phyloP scores from a whole-genome alignment of 1,140 invertebrate species.

The Chionoecetes opilio region DNA sequence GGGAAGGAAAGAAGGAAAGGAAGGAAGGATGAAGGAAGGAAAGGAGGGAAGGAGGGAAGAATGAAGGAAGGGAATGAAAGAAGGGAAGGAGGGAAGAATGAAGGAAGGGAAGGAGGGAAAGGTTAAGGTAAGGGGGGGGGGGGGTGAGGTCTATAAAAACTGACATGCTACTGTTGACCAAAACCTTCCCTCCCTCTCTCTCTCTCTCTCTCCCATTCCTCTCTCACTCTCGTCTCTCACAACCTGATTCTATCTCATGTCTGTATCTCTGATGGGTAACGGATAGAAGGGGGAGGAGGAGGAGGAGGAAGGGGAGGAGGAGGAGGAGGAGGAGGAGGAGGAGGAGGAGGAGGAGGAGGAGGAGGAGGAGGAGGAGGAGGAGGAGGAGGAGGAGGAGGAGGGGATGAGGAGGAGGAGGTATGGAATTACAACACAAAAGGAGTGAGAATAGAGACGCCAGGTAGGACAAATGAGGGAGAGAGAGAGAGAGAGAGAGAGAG shows the following conservation, averaged over 20 bases:
- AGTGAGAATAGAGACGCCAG: slow-evolving; percentile 17
- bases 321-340: too few species aligned
- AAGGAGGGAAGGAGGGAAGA: not conserved
- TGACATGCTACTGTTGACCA: slow-evolving; percentile 16
- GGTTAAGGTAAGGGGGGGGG: not conserved
- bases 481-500: not conserved
- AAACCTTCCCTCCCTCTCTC: not conserved
- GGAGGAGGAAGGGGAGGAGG: too few species aligned
- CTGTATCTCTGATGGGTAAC: not conserved
- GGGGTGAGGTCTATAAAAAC: not conserved
- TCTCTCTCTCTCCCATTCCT: not conserved
- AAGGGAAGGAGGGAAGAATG: not conserved
- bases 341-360: not conserved
- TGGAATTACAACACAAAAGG: slow-evolving; percentile 15
- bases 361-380: slow-evolving; percentile 8
- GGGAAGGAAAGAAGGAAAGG: not conserved
- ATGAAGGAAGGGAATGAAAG: not conserved
- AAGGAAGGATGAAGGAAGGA: not conserved
- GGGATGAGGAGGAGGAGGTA: not conserved
- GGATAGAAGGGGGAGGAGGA: not conserved
- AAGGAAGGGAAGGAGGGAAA: not conserved
- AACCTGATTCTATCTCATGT: not conserved
- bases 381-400: slow-evolving; percentile 21
- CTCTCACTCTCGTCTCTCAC: not conserved
- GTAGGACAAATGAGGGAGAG: slow-evolving; percentile 7